phyloP scores from a whole-genome alignment of 2,888 invertebrate species.

The Anagyrus pseudococci region DNA sequence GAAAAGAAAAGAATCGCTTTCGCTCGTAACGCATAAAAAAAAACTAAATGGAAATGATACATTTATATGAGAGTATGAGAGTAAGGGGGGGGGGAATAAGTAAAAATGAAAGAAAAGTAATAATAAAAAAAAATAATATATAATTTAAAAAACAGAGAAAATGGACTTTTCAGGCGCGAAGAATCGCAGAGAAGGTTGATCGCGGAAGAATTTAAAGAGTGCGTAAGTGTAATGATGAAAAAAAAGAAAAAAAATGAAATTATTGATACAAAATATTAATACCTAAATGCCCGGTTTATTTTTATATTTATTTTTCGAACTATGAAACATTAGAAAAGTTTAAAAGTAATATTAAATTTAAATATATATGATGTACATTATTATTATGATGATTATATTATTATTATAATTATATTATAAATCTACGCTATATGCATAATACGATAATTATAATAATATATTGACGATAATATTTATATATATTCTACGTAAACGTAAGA shows the following conservation, averaged over 20 bases:
- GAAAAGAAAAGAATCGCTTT: slow-evolving; percentile 23
- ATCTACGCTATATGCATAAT: slow-evolving; percentile 37
- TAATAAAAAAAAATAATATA: slow-evolving; percentile 16
- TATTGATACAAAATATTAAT: slow-evolving; percentile 63
- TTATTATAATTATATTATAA: slow-evolving; percentile 36
- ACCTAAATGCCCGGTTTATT: slow-evolving; percentile 63
- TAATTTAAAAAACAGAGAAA: slow-evolving; percentile 30
- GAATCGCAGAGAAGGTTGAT: slow-evolving; percentile 11
- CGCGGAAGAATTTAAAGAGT: slow-evolving; percentile 29
- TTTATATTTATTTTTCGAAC: slow-evolving; percentile 63
- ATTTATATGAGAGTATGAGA: slow-evolving; percentile 31
- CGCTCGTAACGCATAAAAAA: slow-evolving; percentile 18
- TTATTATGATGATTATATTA: slow-evolving; percentile 40
- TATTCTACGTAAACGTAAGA: slow-evolving; percentile 35
- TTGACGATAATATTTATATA: slow-evolving; percentile 34
- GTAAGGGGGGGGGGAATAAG: slow-evolving; percentile 32
- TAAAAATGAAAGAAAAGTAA: too few relatives aligned
- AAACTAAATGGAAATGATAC: slow-evolving; percentile 12
- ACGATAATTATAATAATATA: slow-evolving; percentile 31
- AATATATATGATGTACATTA: slow-evolving; percentile 52
- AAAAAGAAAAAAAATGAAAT: slow-evolving; percentile 45
- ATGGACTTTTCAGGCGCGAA: slow-evolving; percentile 38
- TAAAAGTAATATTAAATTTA: slow-evolving; percentile 60
- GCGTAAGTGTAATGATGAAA: slow-evolving; percentile 24
- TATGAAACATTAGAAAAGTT: slow-evolving; percentile 62